These are phyloP conservation scores for Myrmecophaga tridactyla DNA, from an alignment of 2,113 vertebrate species.

Conservation along the genomic window DNA sequence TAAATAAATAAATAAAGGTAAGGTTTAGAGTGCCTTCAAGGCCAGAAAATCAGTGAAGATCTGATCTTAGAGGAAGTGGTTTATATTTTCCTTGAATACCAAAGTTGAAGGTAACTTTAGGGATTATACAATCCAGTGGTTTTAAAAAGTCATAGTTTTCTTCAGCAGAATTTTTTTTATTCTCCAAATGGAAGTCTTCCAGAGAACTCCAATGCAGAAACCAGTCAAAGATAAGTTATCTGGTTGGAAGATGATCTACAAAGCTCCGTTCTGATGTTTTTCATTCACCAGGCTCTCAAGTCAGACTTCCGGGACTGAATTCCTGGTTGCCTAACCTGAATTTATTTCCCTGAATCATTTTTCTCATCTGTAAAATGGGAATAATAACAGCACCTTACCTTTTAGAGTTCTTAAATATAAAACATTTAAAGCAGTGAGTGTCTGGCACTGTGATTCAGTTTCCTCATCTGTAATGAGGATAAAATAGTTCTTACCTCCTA, in stretches of 20 bases:
- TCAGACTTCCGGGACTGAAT: not conserved
- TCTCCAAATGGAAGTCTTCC: not conserved
- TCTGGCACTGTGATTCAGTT: not conserved
- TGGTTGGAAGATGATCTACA: not conserved
- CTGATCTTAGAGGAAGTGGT: not conserved
- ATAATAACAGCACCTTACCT: not conserved
- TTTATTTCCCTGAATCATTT: constrained; percentile 1
- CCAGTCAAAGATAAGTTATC: not conserved
- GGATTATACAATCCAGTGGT: not conserved
- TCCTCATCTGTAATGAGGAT: not conserved
- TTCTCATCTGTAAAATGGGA: not conserved
- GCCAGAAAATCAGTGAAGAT: not conserved
- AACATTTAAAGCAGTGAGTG: not conserved
- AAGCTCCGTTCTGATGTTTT: not conserved
- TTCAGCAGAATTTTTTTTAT: not conserved
- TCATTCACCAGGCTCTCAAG: not conserved
- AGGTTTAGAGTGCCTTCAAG: not conserved
- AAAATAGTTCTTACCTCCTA: not conserved
- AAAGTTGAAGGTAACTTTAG: not conserved
- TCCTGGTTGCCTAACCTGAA: not conserved
- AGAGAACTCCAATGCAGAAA: not conserved
- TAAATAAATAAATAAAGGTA: not conserved
- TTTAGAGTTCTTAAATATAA: not conserved
- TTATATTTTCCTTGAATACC: not conserved
- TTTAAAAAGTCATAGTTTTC: not conserved